phyloP scores from a whole-genome alignment of 1,140 invertebrate species.

The Pogonognathellus flavescens region DNA sequence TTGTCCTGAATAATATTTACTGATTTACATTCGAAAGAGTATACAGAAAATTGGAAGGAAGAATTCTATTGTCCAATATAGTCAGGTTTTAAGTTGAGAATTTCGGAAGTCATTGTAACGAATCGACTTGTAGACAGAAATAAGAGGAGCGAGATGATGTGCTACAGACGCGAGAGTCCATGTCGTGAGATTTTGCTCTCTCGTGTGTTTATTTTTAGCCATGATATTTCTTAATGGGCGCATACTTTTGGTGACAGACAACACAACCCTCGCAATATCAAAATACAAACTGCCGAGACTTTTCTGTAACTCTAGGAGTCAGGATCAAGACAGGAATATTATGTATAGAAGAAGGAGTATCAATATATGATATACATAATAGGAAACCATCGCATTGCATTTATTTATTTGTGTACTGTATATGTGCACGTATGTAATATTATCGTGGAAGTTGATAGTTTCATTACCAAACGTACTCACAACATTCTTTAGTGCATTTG shows the following conservation, averaged over 20 bases:
- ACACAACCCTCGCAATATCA: constrained; percentile 12
- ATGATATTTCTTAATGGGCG: constrained; percentile 33
- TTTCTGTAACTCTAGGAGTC: background rate
- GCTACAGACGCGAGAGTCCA: background rate
- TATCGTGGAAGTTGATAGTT: too few relatives aligned
- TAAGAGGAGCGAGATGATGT: constrained; percentile 23
- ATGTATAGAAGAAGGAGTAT: background rate
- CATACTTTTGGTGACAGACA: constrained; percentile 48
- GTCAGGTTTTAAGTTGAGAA: background rate
- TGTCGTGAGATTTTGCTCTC: constrained; percentile 19
- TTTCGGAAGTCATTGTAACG: constrained; percentile 19
- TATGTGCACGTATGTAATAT: too few relatives aligned
- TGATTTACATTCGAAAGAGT: too few relatives aligned
- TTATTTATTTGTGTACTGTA: too few relatives aligned
- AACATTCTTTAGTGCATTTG: too few relatives aligned
- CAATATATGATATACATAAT: too few relatives aligned
- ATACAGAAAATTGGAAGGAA: background rate
- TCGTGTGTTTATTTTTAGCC: constrained; percentile 24
- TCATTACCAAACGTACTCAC: too few relatives aligned
- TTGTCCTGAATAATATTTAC: too few relatives aligned
- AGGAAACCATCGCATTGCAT: too few relatives aligned
- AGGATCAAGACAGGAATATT: background rate
- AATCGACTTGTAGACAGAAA: constrained; percentile 25
- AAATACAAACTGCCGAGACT: background rate
- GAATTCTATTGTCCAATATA: background rate